A percentile compares a stretch with the other conserved stretches of the same genome.
phyloP scores from a whole-genome alignment of 2,113 vertebrate species.

The Sinosuthora webbiana region DNA sequence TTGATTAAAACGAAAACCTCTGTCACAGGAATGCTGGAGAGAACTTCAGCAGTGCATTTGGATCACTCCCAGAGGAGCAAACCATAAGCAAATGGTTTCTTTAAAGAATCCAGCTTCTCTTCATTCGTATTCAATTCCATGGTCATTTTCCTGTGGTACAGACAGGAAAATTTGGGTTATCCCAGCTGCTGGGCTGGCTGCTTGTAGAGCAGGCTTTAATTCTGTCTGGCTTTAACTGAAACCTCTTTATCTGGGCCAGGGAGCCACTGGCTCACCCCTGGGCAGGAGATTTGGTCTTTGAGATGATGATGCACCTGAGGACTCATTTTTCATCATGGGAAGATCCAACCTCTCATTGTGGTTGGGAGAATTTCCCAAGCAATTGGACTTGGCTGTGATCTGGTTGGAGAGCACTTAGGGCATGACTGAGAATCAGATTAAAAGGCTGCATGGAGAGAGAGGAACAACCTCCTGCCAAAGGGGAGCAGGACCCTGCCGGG shows the following conservation, averaged over 20 bases:
- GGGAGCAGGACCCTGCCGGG: fast-evolving
- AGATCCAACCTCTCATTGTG: not conserved
- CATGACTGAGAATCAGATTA: not conserved
- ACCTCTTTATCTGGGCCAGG: not conserved
- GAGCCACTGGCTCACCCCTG: not conserved
- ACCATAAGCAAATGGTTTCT: not conserved
- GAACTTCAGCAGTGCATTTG: not conserved
- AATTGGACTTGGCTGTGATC: not conserved
- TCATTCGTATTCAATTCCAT: not conserved
- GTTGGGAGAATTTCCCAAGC: not conserved
- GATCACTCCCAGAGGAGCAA: not conserved
- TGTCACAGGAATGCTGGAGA: not conserved
- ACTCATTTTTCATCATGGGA: not conserved
- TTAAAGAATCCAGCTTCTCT: not conserved
- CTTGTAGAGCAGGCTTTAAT: not conserved
- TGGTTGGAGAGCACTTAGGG: not conserved
- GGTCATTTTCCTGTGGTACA: not conserved
- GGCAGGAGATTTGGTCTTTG: not conserved
- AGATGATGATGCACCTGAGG: not conserved
- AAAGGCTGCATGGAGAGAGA: not conserved
- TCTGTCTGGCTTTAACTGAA: not conserved
- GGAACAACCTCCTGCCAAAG: not conserved
- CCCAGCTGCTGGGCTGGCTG: not conserved
- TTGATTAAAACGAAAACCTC: not conserved
- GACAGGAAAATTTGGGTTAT: not conserved